Conservation (phyloP, 1,140 invertebrate species). For the Sitodiplosis mosellana region DNA sequence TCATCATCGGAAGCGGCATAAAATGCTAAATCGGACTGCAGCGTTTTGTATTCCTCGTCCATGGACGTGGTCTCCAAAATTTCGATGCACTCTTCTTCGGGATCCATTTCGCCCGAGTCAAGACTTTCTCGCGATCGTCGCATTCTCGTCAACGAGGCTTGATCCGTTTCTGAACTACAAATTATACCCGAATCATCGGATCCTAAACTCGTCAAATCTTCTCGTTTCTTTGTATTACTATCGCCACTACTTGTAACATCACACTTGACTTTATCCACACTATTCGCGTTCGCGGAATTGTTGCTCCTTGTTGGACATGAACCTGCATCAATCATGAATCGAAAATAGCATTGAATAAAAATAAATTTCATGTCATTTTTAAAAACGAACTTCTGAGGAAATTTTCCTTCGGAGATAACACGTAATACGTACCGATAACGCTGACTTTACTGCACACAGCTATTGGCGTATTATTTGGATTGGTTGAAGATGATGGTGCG, state of each 20-base stretch:
- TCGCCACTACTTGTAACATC: no score
- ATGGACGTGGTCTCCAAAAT: constrained; percentile 23
- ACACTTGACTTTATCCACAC: no score
- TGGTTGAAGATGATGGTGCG: constrained; percentile 14
- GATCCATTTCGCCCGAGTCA: constrained; percentile 43
- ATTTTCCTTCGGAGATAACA: no score
- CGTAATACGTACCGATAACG: background rate
- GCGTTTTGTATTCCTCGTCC: constrained; percentile 21
- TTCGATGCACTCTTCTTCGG: constrained; percentile 30
- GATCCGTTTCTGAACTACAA: constrained; percentile 44
- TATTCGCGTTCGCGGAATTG: no score
- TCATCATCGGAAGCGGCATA: constrained; percentile 15
- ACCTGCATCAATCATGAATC: no score
- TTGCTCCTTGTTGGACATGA: no score
- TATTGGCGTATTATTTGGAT: constrained; percentile 4
- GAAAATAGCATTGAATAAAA: no score
- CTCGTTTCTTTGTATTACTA: constrained; percentile 26
- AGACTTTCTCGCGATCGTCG: constrained; percentile 44
- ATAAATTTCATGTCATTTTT: no score
- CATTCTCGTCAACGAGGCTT: constrained; percentile 25
- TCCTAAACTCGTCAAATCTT: constrained; percentile 54
- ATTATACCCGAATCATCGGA: constrained; percentile 75
- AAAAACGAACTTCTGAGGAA: no score
- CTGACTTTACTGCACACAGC: background rate
- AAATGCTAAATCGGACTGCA: constrained; percentile 19